These are phyloP conservation scores for Polia nebulosa DNA, from an alignment of 2,888 invertebrate species.

Conservation along the genomic window DNA sequence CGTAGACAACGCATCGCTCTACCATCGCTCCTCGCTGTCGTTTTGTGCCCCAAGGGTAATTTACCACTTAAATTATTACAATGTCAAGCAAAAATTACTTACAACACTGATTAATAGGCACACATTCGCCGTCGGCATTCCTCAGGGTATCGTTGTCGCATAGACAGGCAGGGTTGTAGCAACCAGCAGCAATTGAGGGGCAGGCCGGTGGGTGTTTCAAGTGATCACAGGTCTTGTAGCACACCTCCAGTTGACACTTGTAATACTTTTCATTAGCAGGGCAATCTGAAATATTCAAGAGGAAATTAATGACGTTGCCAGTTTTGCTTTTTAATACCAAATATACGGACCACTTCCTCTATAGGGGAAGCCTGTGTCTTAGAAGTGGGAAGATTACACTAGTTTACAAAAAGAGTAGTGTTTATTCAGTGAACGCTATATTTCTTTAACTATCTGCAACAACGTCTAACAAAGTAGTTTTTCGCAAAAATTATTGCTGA, in stretches of 20 bases:
- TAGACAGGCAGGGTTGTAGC: constrained; percentile 30
- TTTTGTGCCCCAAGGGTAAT: not conserved
- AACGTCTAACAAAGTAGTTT: no score
- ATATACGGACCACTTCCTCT: not conserved
- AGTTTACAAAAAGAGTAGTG: no score
- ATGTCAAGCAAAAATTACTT: constrained; percentile 11
- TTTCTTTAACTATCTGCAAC: no score
- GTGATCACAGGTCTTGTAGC: constrained; percentile 40
- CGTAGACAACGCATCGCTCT: no score
- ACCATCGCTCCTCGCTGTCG: no score
- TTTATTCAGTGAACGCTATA: no score
- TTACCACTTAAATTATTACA: not conserved
- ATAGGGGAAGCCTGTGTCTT: not conserved
- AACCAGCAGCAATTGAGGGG: constrained; percentile 18
- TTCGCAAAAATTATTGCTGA: no score
- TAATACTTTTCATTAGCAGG: constrained; percentile 32
- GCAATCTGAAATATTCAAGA: constrained; percentile 53
- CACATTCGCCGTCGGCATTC: constrained; percentile 40
- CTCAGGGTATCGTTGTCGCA: constrained; percentile 27
- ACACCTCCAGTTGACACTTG: constrained; percentile 48
- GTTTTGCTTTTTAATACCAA: not conserved
- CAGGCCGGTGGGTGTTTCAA: constrained; percentile 22
- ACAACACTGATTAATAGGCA: constrained; percentile 43
- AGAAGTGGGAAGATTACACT: not conserved
- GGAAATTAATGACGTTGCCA: not conserved